Conservation (phyloP, 1,140 invertebrate species). For the Procambarus clarkii region DNA sequence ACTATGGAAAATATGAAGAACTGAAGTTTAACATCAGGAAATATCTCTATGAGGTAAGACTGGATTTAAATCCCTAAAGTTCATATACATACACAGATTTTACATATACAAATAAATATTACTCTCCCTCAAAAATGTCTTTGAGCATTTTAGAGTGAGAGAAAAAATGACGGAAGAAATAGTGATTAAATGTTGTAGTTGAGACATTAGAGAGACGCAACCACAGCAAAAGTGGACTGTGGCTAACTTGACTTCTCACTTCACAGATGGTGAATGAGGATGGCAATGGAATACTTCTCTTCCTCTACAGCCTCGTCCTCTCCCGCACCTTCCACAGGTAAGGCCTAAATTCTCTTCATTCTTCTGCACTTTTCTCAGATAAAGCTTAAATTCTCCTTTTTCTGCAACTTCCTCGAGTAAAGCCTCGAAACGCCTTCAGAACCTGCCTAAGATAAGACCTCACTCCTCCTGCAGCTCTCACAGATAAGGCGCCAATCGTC, state of each 20-base stretch:
- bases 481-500: too few relatives aligned
- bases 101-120: background rate
- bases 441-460: too few relatives aligned
- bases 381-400: too few relatives aligned
- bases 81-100: too few relatives aligned
- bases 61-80: background rate
- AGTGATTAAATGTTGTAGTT: too few relatives aligned
- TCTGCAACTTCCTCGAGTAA: too few relatives aligned
- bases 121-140: too few relatives aligned
- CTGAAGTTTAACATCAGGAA: slow-evolving; percentile 39
- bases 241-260: slow-evolving; percentile 21
- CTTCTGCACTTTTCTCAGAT: too few relatives aligned
- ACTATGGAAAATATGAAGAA: slow-evolving; percentile 34
- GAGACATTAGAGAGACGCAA: background rate
- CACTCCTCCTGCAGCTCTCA: too few relatives aligned
- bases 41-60: slow-evolving; percentile 36
- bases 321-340: slow-evolving; percentile 83
- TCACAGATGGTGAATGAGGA: slow-evolving; percentile 85
- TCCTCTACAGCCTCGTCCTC: slow-evolving; percentile 85
- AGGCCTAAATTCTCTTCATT: slow-evolving; percentile 72
- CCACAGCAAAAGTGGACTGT: background rate
- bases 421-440: too few relatives aligned
- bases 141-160: too few relatives aligned
- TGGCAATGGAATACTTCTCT: slow-evolving; percentile 83
- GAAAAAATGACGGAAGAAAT: too few relatives aligned